Conservation (phyloP, 2,113 vertebrate species). For the Gymnogyps californianus region DNA sequence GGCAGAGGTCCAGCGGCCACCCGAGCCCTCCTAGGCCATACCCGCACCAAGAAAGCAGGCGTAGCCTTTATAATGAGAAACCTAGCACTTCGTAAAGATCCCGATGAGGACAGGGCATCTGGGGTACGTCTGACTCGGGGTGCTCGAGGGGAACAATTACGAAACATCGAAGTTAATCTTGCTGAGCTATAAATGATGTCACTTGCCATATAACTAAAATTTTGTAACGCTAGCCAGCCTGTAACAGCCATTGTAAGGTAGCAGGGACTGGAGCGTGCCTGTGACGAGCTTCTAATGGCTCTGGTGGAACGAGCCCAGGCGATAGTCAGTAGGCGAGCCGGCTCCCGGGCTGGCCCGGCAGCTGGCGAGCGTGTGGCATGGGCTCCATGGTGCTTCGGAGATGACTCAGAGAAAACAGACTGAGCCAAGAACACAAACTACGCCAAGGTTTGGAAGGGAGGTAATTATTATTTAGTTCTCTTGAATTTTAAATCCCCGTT, state of each 20-base stretch:
- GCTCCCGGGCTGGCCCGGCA: not conserved
- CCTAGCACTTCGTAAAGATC: not conserved
- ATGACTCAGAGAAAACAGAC: not conserved
- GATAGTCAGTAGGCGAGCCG: not conserved
- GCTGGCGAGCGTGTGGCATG: accelerated
- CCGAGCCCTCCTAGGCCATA: not conserved
- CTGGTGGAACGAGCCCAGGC: not conserved
- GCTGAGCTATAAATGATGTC: not conserved
- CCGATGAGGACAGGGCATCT: not conserved
- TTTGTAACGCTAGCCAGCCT: not conserved
- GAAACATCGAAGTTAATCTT: not conserved
- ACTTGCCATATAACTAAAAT: not conserved
- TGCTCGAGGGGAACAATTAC: not conserved
- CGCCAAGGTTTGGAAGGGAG: not conserved
- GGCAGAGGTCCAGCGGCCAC: not conserved
- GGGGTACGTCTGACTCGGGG: accelerated
- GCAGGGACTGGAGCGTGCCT: not conserved
- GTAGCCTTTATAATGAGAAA: not conserved
- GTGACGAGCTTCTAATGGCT: not conserved
- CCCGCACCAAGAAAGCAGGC: no score
- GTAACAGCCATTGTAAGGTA: not conserved
- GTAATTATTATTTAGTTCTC: not conserved
- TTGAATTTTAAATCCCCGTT: not conserved
- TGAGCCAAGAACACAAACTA: not conserved
- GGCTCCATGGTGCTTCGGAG: not conserved